Percentiles rank a stretch among this genome's conserved stretches.
Evolutionary conservation across 2,888 invertebrate species (phyloP).

Genomic region (Toxonevra muliebris): DNA sequence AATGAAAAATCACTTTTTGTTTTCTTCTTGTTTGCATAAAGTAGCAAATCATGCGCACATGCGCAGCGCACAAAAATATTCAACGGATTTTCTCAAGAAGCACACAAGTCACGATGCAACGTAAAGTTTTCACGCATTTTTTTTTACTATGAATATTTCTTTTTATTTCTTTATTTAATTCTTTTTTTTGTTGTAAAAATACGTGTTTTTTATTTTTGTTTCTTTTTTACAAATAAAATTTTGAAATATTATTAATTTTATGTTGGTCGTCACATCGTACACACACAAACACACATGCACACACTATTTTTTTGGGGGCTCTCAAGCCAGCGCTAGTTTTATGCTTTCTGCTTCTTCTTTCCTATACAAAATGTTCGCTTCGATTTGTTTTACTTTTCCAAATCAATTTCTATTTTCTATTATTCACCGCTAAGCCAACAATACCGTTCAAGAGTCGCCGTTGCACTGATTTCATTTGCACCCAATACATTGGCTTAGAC

Average conservation of each 20-base stretch:
- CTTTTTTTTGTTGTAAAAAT: no score
- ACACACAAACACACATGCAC: constrained; percentile 31
- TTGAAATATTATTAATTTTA: no score
- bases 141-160: no score
- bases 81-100: background rate
- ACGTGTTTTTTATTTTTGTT: no score
- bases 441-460: constrained; percentile 64
- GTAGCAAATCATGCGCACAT: constrained; percentile 16
- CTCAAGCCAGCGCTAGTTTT: background rate
- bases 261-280: constrained; percentile 44
- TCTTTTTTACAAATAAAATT: no score
- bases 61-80: constrained; percentile 19
- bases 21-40: constrained; percentile 9
- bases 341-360: background rate
- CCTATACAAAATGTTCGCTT: background rate
- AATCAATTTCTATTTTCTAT: constrained; percentile 19
- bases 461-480: constrained; percentile 61
- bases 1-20: constrained; percentile 18
- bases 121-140: no score
- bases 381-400: constrained; percentile 37
- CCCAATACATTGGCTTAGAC: constrained; percentile 48
- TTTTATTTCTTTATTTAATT: no score
- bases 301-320: constrained; percentile 35
- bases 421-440: constrained; percentile 57
- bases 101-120: no score